phyloP scores from a whole-genome alignment of 2,113 vertebrate genomes.

The Vanacampus margaritifer region DNA sequence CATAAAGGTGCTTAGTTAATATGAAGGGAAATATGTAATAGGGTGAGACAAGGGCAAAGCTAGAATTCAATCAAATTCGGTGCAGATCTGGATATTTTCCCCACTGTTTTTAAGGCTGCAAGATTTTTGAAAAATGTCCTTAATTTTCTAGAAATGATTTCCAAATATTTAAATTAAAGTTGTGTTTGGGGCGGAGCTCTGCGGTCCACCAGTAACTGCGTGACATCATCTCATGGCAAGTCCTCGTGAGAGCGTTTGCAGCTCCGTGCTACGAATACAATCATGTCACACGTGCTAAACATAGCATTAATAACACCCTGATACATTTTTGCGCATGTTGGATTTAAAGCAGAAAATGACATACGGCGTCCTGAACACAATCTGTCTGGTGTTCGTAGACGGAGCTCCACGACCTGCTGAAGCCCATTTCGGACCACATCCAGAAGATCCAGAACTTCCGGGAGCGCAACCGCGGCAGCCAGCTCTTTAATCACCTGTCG shows the following conservation, averaged over 20 bases:
- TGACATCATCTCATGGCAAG: neutral
- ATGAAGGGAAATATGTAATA: no score
- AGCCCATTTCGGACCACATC: conserved; percentile 93
- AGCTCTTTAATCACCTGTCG: conserved; percentile 93
- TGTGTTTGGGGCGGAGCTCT: conserved; percentile 35
- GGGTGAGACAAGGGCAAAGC: no score
- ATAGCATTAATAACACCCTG: neutral
- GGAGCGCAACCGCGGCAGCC: conserved; percentile 88
- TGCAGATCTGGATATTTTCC: neutral
- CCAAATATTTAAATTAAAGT: neutral
- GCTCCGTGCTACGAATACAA: neutral
- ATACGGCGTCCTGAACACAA: neutral
- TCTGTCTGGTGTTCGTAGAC: conserved; percentile 60
- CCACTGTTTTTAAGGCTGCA: no score
- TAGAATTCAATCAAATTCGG: neutral
- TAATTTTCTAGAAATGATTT: neutral
- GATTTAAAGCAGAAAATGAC: neutral
- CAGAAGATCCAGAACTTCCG: conserved; percentile 92
- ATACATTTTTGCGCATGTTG: neutral
- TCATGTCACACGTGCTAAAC: neutral
- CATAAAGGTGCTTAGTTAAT: no score
- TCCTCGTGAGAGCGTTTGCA: neutral
- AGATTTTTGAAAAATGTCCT: neutral
- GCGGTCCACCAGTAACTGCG: conserved; percentile 20
- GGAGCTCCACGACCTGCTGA: conserved; percentile 82